phyloP scores from a whole-genome alignment of 2,888 invertebrate genomes.

The Agonum fuliginosum region DNA sequence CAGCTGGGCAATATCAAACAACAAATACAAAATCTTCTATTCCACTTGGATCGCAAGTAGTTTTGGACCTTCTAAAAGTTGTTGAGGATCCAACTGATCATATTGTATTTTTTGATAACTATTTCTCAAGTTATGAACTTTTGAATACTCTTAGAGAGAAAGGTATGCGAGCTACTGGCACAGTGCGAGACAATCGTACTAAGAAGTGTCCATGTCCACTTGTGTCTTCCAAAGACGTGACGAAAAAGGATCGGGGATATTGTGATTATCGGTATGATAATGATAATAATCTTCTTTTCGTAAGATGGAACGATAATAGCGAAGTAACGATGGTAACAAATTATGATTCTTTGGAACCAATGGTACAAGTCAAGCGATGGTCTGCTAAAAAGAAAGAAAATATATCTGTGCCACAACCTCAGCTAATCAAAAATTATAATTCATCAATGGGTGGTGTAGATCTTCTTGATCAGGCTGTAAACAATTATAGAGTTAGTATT shows the following conservation, averaged over 20 bases:
- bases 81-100: neutral
- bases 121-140: slow-evolving; percentile 6
- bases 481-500: slow-evolving; percentile 49
- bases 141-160: neutral
- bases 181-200: neutral
- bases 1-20: neutral
- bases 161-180: neutral
- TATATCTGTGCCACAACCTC: slow-evolving; percentile 2
- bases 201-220: slow-evolving; percentile 20
- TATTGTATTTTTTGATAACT: slow-evolving; percentile 19
- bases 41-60: neutral
- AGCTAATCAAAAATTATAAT: slow-evolving; percentile 42
- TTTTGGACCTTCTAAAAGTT: slow-evolving; percentile 4
- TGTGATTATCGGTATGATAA: slow-evolving; percentile 34
- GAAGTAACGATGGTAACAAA: slow-evolving; percentile 49
- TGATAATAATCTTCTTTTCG: slow-evolving; percentile 32
- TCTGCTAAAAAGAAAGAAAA: slow-evolving; percentile 23
- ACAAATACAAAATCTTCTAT: neutral
- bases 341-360: slow-evolving; percentile 42
- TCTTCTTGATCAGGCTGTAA: slow-evolving; percentile 40
- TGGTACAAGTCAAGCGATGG: slow-evolving; percentile 38
- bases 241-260: neutral
- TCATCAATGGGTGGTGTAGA: slow-evolving; percentile 57
- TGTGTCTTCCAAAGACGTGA: neutral
- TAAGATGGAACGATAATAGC: slow-evolving; percentile 58